These are phyloP conservation scores for Troides oblongomaculatus DNA, from an alignment of 2,888 invertebrate genomes.

Conservation along the genomic window DNA sequence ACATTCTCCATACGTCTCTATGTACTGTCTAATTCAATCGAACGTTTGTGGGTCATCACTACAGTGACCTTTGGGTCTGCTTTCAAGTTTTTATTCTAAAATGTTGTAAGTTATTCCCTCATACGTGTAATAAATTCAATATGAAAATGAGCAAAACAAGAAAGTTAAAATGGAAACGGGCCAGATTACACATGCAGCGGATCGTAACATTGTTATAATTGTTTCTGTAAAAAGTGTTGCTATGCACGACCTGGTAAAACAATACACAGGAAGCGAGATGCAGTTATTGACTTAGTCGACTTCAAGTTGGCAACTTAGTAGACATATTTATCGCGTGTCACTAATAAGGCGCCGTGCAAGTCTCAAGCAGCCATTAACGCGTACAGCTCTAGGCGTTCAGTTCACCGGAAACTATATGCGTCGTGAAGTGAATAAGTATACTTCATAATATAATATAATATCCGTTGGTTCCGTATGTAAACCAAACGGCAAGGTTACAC, in stretches of 20 bases:
- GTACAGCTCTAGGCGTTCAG: conserved; percentile 2
- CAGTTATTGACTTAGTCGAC: conserved; percentile 19
- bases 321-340: conserved; percentile 26
- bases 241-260: conserved; percentile 2
- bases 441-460: conserved; percentile 33
- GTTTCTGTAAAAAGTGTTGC: neutral
- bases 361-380: conserved; percentile 18
- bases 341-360: conserved; percentile 30
- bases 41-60: too few relatives aligned
- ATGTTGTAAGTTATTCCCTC: too few relatives aligned
- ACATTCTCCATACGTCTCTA: too few relatives aligned
- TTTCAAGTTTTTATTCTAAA: too few relatives aligned
- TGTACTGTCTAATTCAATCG: too few relatives aligned
- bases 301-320: conserved; percentile 22
- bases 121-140: neutral
- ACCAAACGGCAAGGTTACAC: conserved; percentile 41
- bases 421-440: conserved; percentile 53
- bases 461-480: conserved; percentile 64
- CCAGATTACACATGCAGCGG: neutral
- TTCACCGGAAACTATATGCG: conserved; percentile 62
- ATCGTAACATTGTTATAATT: neutral
- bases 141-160: neutral
- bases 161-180: neutral
- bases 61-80: too few relatives aligned
- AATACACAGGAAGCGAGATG: conserved; percentile 21